phyloP scores from a whole-genome alignment of 2,888 invertebrate species.

The Timandra comae region DNA sequence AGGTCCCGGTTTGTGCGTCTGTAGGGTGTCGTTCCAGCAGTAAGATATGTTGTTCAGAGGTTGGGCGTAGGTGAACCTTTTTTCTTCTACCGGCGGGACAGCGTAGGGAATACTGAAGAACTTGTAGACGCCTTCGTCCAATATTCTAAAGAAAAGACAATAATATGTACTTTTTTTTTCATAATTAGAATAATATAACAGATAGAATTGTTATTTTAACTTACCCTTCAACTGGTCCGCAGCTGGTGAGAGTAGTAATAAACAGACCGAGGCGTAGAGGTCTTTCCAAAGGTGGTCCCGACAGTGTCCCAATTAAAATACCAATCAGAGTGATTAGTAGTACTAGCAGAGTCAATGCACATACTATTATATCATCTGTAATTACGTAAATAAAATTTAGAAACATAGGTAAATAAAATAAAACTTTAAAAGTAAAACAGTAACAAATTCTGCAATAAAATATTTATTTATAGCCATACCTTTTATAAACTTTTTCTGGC shows the following conservation, averaged over 20 bases:
- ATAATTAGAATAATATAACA: too few relatives aligned
- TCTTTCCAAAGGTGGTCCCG: slow-evolving; percentile 70
- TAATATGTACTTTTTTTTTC: too few relatives aligned
- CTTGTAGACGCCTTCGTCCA: slow-evolving; percentile 86
- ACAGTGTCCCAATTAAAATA: slow-evolving; percentile 74
- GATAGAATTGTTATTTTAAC: too few relatives aligned
- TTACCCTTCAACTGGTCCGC: slow-evolving; percentile 88
- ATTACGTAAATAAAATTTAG: too few relatives aligned
- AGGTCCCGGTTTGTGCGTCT: slow-evolving; percentile 80
- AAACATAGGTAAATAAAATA: too few relatives aligned
- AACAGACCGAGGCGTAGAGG: slow-evolving; percentile 84
- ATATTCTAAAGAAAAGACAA: slow-evolving; percentile 73
- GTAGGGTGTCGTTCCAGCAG: slow-evolving; percentile 87
- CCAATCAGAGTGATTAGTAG: slow-evolving; percentile 80
- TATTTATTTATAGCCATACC: slow-evolving; percentile 41
- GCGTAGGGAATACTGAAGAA: slow-evolving; percentile 91
- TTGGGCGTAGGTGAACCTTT: slow-evolving; percentile 83
- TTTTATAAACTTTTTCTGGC: slow-evolving; percentile 81
- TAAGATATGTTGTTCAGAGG: slow-evolving; percentile 80
- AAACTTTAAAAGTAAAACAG: neutral
- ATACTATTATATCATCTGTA: slow-evolving; percentile 74
- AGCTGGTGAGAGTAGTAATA: slow-evolving; percentile 83
- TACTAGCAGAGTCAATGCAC: slow-evolving; percentile 77
- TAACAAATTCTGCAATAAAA: neutral
- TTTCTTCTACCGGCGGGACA: slow-evolving; percentile 80